Percentiles rank a stretch among this genome's conserved stretches.
Conservation (phyloP, 2,113 vertebrate genomes). For the Phylloscopus trochiloides region DNA sequence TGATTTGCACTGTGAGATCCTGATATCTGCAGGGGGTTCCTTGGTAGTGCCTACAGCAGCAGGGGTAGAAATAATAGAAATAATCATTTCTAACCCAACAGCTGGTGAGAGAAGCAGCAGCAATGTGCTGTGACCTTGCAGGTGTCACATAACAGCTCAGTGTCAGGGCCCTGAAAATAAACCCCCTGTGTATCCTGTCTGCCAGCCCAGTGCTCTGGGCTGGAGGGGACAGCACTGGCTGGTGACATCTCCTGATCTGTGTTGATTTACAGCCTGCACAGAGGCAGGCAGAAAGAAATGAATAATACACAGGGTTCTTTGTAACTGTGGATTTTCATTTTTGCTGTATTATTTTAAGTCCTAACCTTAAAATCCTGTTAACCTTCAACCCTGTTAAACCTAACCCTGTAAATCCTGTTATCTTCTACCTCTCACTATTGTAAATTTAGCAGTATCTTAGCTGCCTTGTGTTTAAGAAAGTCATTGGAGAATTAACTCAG, state of each 20-base stretch:
- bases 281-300: neutral
- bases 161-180: slow-evolving; percentile 8
- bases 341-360: slow-evolving; percentile 3
- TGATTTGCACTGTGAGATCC: neutral
- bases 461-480: neutral
- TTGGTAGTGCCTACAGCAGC: neutral
- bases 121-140: neutral
- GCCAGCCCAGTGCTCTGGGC: neutral
- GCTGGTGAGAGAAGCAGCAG: neutral
- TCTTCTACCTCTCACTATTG: neutral
- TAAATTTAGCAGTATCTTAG: neutral
- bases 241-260: neutral
- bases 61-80: neutral
- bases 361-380: slow-evolving; percentile 15
- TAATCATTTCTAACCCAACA: neutral
- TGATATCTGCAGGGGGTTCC: neutral
- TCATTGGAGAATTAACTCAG: neutral
- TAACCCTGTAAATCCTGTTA: slow-evolving; percentile 16
- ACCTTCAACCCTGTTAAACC: slow-evolving; percentile 11
- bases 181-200: neutral
- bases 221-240: neutral
- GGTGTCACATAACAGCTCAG: neutral
- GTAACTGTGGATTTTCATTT: neutral
- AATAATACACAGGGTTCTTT: neutral
- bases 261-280: slow-evolving; percentile 12